Base-by-base conservation (phyloP, 2,888 invertebrate genomes). In the Heliconius ismenius region DNA sequence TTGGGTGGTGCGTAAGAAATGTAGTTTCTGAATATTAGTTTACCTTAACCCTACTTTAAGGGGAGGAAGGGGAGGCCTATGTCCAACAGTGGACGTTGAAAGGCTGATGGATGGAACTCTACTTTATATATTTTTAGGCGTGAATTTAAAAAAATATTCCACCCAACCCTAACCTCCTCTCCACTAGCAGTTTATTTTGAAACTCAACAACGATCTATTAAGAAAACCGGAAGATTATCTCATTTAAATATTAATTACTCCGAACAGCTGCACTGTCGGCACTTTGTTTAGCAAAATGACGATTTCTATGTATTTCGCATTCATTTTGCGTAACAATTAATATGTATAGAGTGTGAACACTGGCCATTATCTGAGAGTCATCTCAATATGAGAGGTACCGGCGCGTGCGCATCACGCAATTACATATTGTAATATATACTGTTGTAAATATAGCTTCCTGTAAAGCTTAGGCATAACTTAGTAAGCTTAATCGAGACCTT, bases 351-450 rank as follows among this genome's bases (percentile, higher is more conserved):
- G 58, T 64, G 58, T 58, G 54, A 73, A 60, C n/a, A 72, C 54
- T 11, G 21, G 54, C 63, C 62, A 69, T 69, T 70, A 70, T 75
- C 75, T 64, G 49, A 54, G n/a, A 36, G 60, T n/a, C 36, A 76
- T 76, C 72, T 76, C 43, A 65, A 76, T 73, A 67, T 76, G 60
- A 76, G 67, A 73, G 76, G 54, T 11, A 60, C 72, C 72, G 75
- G 58, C 72, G 65, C 65, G 39, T 65, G 70, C 64, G 64, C 70
- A 63, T 26, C 64, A 43, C n/a, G 58, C 26, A 28, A 58, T 39
- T 18, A 49, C 24, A 3, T 54, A 32, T 21, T n/a, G 26, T 70
- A 65, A 70, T 58, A 15, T 36, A 36, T 32, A n/a, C n/a, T 36
- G 15, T 58, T 70, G n/a, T 32, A 58, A 32, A 32, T 15, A 32